Percentiles rank a stretch among this genome's conserved stretches.
These are phyloP conservation scores for Drosophila busckii DNA, from an alignment of 1,140 invertebrate species.

Conservation along the genomic window DNA sequence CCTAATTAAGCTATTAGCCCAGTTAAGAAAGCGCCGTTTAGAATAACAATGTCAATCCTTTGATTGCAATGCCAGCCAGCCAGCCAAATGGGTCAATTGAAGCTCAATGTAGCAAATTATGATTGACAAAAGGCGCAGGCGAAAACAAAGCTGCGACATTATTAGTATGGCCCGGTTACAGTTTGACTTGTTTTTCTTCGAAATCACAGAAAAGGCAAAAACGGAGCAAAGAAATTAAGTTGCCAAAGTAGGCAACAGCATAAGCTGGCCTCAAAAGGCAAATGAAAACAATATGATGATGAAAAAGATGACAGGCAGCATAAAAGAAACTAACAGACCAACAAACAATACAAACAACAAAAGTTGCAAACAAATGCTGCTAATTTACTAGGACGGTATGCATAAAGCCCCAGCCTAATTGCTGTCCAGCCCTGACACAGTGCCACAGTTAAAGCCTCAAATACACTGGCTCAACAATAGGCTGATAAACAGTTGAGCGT, in stretches of 20 bases:
- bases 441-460: constrained; percentile 45
- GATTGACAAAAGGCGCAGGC: constrained; percentile 44
- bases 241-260: constrained; percentile 46
- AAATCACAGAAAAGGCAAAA: constrained; percentile 5
- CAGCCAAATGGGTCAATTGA: constrained; percentile 36
- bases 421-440: constrained; percentile 72
- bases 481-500: constrained; percentile 49
- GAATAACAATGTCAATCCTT: background rate
- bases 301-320: constrained; percentile 31
- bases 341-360: background rate
- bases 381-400: constrained; percentile 63
- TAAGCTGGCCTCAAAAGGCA: constrained; percentile 51
- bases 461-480: constrained; percentile 37
- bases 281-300: constrained; percentile 62
- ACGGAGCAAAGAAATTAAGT: constrained; percentile 63
- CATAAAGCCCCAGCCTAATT: constrained; percentile 56
- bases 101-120: constrained; percentile 43
- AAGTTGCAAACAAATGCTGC: constrained; percentile 50
- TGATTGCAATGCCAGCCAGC: constrained; percentile 4
- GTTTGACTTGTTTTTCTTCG: background rate
- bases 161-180: constrained; percentile 58
- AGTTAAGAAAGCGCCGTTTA: too few relatives aligned
- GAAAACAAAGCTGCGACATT: constrained; percentile 28
- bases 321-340: background rate
- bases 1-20: too few relatives aligned